phyloP scores from a whole-genome alignment of 2,888 invertebrate genomes.

The Xestia c-nigrum region DNA sequence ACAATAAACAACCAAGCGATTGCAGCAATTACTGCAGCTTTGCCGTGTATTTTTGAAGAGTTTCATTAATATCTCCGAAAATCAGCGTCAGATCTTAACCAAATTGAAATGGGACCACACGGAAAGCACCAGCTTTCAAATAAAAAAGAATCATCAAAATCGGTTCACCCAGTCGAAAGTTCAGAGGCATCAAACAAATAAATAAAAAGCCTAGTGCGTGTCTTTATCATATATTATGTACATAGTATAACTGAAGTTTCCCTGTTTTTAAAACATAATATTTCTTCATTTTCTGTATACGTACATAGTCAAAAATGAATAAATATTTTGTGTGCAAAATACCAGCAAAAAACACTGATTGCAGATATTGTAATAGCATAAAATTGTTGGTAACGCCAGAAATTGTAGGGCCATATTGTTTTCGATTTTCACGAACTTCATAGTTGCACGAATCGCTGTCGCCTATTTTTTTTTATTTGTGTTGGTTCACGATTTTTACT shows the following conservation, averaged over 20 bases:
- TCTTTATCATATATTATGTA: not conserved
- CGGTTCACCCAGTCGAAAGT: too few species aligned
- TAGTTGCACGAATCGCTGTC: not conserved
- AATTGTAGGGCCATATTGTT: conserved; percentile 9
- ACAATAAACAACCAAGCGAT: too few species aligned
- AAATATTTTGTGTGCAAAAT: not conserved
- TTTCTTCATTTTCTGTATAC: too few species aligned
- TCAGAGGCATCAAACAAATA: too few species aligned
- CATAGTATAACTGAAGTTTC: not conserved
- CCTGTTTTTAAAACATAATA: not conserved
- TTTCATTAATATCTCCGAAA: too few species aligned
- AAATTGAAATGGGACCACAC: too few species aligned
- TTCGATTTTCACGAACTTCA: conserved; percentile 3
- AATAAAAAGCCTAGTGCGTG: not conserved
- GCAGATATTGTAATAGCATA: not conserved
- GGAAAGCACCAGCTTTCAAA: too few species aligned
- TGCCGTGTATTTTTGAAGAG: too few species aligned
- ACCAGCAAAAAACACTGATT: not conserved
- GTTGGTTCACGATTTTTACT: not conserved
- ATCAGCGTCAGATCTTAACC: too few species aligned
- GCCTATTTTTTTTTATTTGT: not conserved
- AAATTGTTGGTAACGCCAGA: not conserved
- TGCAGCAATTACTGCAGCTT: too few species aligned
- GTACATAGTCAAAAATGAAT: too few species aligned
- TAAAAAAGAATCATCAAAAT: too few species aligned